A percentile compares a stretch with the other conserved stretches of the same genome.
These are phyloP conservation scores for Lampris megalopsis DNA, from an alignment of 2,113 vertebrate species.

Conservation along the genomic window DNA sequence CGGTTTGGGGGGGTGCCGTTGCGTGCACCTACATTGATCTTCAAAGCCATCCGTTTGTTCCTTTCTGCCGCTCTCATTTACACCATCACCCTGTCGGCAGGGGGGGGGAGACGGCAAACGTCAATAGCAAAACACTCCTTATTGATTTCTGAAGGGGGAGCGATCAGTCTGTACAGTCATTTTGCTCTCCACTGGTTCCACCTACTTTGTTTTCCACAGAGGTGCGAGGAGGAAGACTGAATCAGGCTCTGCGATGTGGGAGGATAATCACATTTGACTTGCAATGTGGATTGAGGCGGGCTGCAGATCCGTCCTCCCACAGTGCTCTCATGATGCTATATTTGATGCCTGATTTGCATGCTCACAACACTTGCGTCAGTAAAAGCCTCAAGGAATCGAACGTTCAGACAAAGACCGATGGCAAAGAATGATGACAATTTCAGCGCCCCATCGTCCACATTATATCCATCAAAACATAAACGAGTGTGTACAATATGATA, in stretches of 20 bases:
- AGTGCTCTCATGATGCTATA: conserved; percentile 39
- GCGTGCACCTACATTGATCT: conserved; percentile 65
- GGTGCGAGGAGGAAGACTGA: conserved; percentile 50
- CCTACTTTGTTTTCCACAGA: conserved; percentile 16
- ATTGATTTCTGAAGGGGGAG: conserved; percentile 53
- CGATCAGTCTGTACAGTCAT: conserved; percentile 19
- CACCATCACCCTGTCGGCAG: conserved; percentile 31
- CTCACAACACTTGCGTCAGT: conserved; percentile 40
- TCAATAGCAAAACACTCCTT: conserved; percentile 13
- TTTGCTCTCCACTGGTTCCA: conserved; percentile 23
- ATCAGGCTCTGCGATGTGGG: conserved; percentile 50
- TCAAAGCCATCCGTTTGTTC: conserved; percentile 58
- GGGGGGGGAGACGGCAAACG: conserved; percentile 13
- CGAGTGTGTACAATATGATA: background rate
- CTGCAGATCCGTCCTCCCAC: conserved; percentile 40
- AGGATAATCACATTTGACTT: conserved; percentile 67
- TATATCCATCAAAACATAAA: background rate
- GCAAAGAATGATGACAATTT: conserved; percentile 13
- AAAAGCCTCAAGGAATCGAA: conserved; percentile 56
- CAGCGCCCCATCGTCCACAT: conserved; percentile 23
- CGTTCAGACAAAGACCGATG: conserved; percentile 50
- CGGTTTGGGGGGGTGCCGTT: conserved; percentile 56
- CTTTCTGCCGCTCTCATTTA: conserved; percentile 33
- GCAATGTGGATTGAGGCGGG: conserved; percentile 57
- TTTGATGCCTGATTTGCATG: conserved; percentile 70